Conservation (phyloP, 2,888 invertebrate species). For the Cerastis rubricosa region DNA sequence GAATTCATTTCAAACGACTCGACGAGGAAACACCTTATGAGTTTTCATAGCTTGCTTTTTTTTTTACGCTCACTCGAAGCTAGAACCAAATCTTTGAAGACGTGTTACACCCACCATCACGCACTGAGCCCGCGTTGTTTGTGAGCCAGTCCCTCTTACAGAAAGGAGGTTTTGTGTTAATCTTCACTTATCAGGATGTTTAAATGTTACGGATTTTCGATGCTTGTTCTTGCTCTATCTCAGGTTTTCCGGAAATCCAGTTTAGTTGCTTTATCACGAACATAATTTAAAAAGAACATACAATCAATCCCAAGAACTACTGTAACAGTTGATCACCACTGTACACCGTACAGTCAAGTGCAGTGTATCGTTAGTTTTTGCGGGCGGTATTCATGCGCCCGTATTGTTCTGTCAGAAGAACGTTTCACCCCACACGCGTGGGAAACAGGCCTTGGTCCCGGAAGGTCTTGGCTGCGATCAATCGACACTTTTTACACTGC, state of each 20-base stretch:
- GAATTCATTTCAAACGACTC: not conserved
- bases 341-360: conserved; percentile 51
- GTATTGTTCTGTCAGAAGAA: conserved; percentile 78
- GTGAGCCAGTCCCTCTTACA: not conserved
- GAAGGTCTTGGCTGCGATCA: conserved; percentile 70
- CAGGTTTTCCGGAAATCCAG: not conserved
- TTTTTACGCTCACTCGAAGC: not conserved
- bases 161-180: not conserved
- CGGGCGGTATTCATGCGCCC: conserved; percentile 68
- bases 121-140: not conserved
- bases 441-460: conserved; percentile 78
- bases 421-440: conserved; percentile 71
- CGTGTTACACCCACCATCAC: not conserved
- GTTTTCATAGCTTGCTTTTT: not conserved
- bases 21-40: not conserved
- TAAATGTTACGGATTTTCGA: not conserved
- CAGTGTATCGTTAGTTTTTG: conserved; percentile 69
- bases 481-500: conserved; percentile 65
- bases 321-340: conserved; percentile 61
- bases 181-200: not conserved
- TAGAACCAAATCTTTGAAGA: not conserved
- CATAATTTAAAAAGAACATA: conserved; percentile 3
- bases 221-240: not conserved
- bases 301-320: not conserved
- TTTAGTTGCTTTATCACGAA: not conserved